These are phyloP conservation scores for Zonitis immaculata DNA, from an alignment of 2,888 invertebrate species.

Conservation along the genomic window DNA sequence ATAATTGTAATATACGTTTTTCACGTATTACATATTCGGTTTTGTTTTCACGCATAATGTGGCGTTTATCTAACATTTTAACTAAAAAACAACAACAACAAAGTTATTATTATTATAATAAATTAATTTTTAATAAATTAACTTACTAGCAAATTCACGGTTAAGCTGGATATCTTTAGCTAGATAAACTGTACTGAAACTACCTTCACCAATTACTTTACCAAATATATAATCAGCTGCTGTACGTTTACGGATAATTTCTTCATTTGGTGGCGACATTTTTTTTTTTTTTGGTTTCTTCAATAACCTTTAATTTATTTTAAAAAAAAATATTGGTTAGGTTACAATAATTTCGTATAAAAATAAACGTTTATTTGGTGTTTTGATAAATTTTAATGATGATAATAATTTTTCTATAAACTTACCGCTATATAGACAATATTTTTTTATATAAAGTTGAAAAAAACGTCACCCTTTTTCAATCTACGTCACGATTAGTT, in stretches of 20 bases:
- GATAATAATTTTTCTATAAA: not conserved
- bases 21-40: constrained; percentile 90
- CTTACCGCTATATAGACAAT: not conserved
- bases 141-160: constrained; percentile 93
- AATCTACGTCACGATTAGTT: constrained; percentile 12
- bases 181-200: constrained; percentile 92
- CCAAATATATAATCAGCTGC: constrained; percentile 93
- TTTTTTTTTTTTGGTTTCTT: constrained; percentile 4
- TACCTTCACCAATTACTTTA: constrained; percentile 93
- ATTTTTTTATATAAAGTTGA: constrained; percentile 3
- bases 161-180: constrained; percentile 86
- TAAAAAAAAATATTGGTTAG: not conserved
- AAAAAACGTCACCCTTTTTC: constrained; percentile 12
- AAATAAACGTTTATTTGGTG: not conserved
- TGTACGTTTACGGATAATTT: constrained; percentile 60
- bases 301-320: not conserved
- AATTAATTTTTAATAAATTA: no score
- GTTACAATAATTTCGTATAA: not conserved
- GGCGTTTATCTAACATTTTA: constrained; percentile 95
- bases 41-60: constrained; percentile 91
- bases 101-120: not conserved
- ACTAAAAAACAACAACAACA: constrained; percentile 57
- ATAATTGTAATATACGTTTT: constrained; percentile 85
- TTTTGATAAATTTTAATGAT: not conserved
- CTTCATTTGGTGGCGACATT: constrained; percentile 45